These are phyloP conservation scores for Selene dorsalis DNA, from an alignment of 2,797 vertebrate species.

Conservation along the genomic window DNA sequence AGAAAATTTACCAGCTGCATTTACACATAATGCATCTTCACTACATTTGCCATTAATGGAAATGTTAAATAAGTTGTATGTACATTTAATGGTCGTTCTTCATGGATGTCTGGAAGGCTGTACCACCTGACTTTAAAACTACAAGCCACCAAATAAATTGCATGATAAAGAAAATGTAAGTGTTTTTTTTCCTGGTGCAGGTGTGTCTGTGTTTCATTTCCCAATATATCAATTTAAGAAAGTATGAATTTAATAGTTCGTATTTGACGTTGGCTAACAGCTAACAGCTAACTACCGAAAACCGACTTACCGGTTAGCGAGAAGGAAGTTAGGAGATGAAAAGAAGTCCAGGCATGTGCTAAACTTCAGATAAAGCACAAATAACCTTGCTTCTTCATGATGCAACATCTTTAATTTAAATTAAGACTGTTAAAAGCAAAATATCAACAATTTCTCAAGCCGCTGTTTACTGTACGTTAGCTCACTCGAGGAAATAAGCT, in stretches of 20 bases:
- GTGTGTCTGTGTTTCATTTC: not conserved
- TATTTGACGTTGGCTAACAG: too few relatives aligned
- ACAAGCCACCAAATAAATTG: conserved; percentile 50
- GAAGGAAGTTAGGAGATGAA: not conserved
- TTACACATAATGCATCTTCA: not conserved
- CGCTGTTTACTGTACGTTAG: not conserved
- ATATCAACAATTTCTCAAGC: not conserved
- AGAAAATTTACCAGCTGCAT: not conserved
- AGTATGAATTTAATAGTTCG: too few relatives aligned
- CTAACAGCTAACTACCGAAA: too few relatives aligned
- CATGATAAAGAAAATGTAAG: conserved; percentile 26
- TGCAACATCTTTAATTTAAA: not conserved
- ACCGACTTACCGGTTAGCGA: not conserved
- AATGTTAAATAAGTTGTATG: not conserved
- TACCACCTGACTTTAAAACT: too few relatives aligned
- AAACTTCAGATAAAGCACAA: not conserved
- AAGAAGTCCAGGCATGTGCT: not conserved
- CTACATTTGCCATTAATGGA: not conserved
- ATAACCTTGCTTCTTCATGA: not conserved
- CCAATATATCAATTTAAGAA: too few relatives aligned
- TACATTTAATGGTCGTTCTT: not conserved
- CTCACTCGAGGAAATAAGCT: not conserved
- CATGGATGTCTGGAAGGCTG: too few relatives aligned
- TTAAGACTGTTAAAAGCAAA: not conserved
- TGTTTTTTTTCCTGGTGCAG: not conserved